These are phyloP conservation scores for Euclidia mi DNA, from an alignment of 2,888 invertebrate genomes.

Conservation along the genomic window DNA sequence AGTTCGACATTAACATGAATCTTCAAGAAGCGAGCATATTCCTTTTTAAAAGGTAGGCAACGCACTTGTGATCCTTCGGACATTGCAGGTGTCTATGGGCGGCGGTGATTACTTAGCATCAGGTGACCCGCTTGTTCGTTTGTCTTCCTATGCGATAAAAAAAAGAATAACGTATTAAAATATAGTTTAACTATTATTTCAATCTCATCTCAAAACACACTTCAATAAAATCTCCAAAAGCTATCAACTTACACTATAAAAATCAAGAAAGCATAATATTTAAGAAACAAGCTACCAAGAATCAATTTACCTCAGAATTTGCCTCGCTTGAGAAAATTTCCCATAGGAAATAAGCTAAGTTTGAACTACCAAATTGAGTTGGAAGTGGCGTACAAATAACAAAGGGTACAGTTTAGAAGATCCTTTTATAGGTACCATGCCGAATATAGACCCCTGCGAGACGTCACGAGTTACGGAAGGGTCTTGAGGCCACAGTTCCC, in stretches of 20 bases:
- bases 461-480: constrained; percentile 28
- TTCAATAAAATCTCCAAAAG: too few relatives aligned
- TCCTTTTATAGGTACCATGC: constrained; percentile 19
- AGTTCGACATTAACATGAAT: too few relatives aligned
- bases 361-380: constrained; percentile 72
- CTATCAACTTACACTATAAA: constrained; percentile 1
- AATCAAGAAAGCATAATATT: constrained; percentile 20
- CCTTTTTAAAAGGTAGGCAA: too few relatives aligned
- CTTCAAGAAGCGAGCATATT: too few relatives aligned
- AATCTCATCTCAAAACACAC: too few relatives aligned
- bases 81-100: too few relatives aligned
- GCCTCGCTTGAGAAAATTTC: constrained; percentile 50
- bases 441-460: constrained; percentile 33
- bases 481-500: constrained; percentile 10
- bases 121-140: too few relatives aligned
- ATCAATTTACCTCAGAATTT: constrained; percentile 52
- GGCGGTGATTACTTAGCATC: too few relatives aligned
- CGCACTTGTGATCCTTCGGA: too few relatives aligned
- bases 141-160: too few relatives aligned
- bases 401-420: constrained; percentile 33
- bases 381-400: constrained; percentile 53
- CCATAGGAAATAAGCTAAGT: constrained; percentile 76
- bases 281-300: constrained; percentile 25
- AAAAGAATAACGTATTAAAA: too few relatives aligned
- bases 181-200: too few relatives aligned